Conservation (phyloP, 2,888 invertebrate genomes). For the Cabera pusaria region DNA sequence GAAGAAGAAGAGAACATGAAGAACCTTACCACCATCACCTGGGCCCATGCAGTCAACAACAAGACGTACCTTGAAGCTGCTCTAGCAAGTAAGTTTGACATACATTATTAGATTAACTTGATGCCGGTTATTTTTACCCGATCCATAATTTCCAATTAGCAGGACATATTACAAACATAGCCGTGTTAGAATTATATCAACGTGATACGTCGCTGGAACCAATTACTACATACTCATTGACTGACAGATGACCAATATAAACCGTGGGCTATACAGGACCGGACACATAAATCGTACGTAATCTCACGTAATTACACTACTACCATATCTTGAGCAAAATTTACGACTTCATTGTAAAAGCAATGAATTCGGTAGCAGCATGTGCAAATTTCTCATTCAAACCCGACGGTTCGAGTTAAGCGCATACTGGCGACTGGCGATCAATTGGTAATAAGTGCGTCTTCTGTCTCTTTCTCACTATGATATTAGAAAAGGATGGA, state of each 20-base stretch:
- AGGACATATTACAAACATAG: too few species aligned
- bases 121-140: too few species aligned
- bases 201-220: too few species aligned
- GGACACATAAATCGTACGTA: conserved; percentile 3
- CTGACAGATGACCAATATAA: conserved; percentile 2
- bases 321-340: conserved; percentile 21
- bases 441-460: conserved; percentile 31
- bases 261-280: background rate
- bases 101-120: too few species aligned
- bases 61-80: conserved; percentile 84
- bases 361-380: conserved; percentile 27
- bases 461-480: conserved; percentile 21
- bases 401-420: conserved; percentile 28
- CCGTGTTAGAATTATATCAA: too few species aligned
- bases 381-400: conserved; percentile 33
- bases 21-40: conserved; percentile 89
- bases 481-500: conserved; percentile 22
- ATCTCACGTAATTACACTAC: background rate
- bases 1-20: conserved; percentile 69
- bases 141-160: too few species aligned
- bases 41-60: conserved; percentile 95
- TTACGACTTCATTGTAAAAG: conserved; percentile 34
- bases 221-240: conserved; percentile 6
- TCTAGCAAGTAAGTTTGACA: conserved; percentile 83
- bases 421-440: conserved; percentile 37